These are phyloP conservation scores for Keiferia lycopersicella DNA, from an alignment of 2,888 invertebrate species.

Conservation along the genomic window DNA sequence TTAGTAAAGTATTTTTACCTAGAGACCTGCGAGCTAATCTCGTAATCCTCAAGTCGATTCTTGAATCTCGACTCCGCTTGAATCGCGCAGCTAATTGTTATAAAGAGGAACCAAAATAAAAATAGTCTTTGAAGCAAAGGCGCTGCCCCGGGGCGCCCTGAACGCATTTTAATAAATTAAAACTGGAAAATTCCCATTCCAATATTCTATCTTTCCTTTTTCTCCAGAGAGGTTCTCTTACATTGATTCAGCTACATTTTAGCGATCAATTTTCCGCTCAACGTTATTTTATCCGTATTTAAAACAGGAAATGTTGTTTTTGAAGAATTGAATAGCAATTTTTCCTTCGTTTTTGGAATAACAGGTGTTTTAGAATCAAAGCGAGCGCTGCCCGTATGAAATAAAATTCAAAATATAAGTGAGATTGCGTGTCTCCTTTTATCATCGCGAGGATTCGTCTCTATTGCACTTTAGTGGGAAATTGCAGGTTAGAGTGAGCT, in stretches of 20 bases:
- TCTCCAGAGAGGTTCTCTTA: conserved; percentile 52
- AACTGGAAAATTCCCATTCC: conserved; percentile 75
- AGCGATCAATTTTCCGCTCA: conserved; percentile 52
- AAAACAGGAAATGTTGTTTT: conserved; percentile 39
- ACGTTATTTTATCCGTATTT: conserved; percentile 45
- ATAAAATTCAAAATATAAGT: background rate
- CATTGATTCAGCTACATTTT: conserved; percentile 60
- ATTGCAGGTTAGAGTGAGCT: conserved; percentile 7
- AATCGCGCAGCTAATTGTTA: conserved; percentile 74
- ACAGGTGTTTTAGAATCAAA: conserved; percentile 1
- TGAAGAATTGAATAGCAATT: conserved; percentile 19
- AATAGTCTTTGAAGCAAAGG: conserved; percentile 71
- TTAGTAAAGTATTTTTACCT: background rate
- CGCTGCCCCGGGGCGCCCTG: conserved; percentile 60
- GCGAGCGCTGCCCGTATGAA: background rate
- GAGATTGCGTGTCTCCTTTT: conserved; percentile 7
- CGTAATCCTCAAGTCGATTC: conserved; percentile 55
- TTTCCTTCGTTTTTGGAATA: conserved; percentile 2
- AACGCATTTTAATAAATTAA: conserved; percentile 80
- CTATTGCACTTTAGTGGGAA: background rate
- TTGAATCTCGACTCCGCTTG: conserved; percentile 55
- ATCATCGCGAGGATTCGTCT: background rate
- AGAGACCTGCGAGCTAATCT: conserved; percentile 38
- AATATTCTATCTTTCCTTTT: conserved; percentile 70
- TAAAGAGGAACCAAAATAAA: conserved; percentile 66